Base-by-base conservation (phyloP, 2,797 vertebrate species). In the Lateolabrax maculatus region DNA sequence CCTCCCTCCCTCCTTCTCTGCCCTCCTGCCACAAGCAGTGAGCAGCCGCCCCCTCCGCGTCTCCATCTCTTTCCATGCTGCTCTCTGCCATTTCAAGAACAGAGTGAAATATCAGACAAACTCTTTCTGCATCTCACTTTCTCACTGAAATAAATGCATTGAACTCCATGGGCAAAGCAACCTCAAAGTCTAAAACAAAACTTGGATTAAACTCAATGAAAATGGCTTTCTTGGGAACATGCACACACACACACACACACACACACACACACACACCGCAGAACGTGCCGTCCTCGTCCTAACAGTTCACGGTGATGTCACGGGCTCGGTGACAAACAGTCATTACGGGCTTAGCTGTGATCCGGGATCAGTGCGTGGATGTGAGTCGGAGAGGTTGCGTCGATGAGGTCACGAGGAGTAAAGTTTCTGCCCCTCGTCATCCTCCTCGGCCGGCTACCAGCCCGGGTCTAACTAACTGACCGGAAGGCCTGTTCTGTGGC, bases 331-430 rank as follows among this genome's bases (percentile, higher is more conserved):
- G 91, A 89, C 94, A 96, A 95, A 94, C 85, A 92, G 81, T 93
- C 92, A 95, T 95, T 94, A 94, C 87, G 79, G 87, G 92, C 92
- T 95, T 92, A 92, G 82, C 90, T 91, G 71, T 92, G 95, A 94
- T 94, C 94, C 92, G 75, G 90, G 92, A 93, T 94, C 92, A 92
- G 88, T 64, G 88, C 71, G 64, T 89, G 62, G 87, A 92, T 89
- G 87, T 76, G 87, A 90, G 85, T 87, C 71, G 74, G 75, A 68
- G 78, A 92, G 88, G 85, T 87, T 58, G 88, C 63, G 75, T 70
- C 63, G 85, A 91, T 94, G 94, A 95, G 90, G 93, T 95, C 94
- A 94, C 55, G 21, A 84, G 66, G 86, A 93, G 81, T 91, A 77
- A 62, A 74, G 89, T 91, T 90, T 88, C 91, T 79, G 70, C 41